Conservation (phyloP, 2,888 invertebrate genomes). For the Caenorhabditis sinica region DNA sequence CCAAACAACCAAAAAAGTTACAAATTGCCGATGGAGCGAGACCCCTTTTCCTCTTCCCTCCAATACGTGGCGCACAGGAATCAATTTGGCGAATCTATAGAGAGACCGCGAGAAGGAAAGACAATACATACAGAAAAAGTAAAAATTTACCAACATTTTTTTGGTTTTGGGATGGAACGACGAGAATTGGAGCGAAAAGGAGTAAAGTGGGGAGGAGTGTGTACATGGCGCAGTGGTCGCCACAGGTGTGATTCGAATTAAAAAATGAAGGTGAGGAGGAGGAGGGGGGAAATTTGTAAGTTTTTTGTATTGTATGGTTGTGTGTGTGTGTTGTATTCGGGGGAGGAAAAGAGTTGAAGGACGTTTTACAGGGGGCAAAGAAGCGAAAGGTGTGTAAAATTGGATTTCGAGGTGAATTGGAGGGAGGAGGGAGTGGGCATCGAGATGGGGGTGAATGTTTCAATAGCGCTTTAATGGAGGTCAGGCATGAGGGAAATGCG, state of each 20-base stretch:
- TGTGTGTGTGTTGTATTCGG: not conserved
- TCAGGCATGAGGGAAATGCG: too few species aligned
- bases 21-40: constrained; percentile 6
- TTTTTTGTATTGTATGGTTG: constrained; percentile 15
- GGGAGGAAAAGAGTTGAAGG: constrained; percentile 13
- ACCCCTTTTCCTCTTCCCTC: not conserved
- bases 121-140: not conserved
- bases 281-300: constrained; percentile 13
- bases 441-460: too few species aligned
- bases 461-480: too few species aligned
- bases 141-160: not conserved
- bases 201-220: not conserved
- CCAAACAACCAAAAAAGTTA: not conserved
- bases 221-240: constrained; percentile 8
- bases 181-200: not conserved
- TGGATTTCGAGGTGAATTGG: constrained; percentile 2
- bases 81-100: constrained; percentile 43
- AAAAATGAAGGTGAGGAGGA: not conserved
- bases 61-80: constrained; percentile 20
- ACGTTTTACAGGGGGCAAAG: constrained; percentile 7
- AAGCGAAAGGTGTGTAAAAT: constrained; percentile 22
- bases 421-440: too few species aligned
- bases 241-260: constrained; percentile 40
- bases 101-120: not conserved
- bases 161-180: not conserved